Conservation (phyloP, 2,888 invertebrate species). For the Pristionchus arcanus region DNA sequence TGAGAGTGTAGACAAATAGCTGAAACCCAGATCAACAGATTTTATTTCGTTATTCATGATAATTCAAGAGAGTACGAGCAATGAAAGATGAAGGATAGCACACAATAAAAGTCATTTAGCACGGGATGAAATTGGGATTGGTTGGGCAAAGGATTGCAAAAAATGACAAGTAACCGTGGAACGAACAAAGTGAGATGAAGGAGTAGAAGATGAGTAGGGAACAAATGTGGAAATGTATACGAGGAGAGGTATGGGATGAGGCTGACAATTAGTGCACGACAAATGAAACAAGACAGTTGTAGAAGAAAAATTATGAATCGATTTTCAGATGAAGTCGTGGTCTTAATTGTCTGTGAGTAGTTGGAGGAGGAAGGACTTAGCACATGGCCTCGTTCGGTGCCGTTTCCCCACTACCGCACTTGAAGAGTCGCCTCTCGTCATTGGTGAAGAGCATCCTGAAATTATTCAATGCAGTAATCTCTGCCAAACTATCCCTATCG, state of each 20-base stretch:
- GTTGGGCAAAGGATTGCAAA: background rate
- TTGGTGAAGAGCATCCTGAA: slow-evolving; percentile 58
- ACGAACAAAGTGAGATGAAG: background rate
- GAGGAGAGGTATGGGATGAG: background rate
- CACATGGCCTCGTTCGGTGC: slow-evolving; percentile 36
- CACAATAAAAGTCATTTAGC: background rate
- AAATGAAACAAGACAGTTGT: background rate
- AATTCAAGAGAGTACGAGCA: background rate
- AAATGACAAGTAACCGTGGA: background rate
- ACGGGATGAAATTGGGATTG: background rate
- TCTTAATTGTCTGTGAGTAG: background rate
- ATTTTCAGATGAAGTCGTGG: background rate
- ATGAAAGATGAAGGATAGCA: background rate
- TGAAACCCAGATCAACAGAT: background rate
- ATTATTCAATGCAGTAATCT: background rate
- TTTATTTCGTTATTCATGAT: background rate
- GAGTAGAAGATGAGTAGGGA: background rate
- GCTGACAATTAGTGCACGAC: no score
- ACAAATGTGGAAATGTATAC: background rate
- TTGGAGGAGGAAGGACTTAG: background rate
- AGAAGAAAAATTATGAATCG: background rate
- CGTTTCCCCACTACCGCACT: slow-evolving; percentile 38
- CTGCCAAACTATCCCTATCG: background rate
- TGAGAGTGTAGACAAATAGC: no score
- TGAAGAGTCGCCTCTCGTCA: slow-evolving; percentile 57